phyloP scores from a whole-genome alignment of 1,140 invertebrate genomes.

The Trissolcus basalis region DNA sequence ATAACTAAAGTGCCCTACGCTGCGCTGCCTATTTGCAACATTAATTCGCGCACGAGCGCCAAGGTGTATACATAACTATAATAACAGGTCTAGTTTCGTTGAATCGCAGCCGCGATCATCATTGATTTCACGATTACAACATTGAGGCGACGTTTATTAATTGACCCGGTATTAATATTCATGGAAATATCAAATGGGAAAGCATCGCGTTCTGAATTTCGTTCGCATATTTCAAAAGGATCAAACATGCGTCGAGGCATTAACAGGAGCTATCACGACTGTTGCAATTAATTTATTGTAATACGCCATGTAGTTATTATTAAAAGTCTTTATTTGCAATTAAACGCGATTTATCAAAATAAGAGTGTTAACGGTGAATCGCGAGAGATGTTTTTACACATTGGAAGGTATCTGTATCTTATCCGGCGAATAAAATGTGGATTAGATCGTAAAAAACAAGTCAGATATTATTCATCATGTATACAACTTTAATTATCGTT shows the following conservation, averaged over 20 bases:
- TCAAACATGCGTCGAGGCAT: not conserved
- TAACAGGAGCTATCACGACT: slow-evolving; percentile 13
- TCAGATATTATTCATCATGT: no score
- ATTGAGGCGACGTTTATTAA: slow-evolving; percentile 21
- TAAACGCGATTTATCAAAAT: slow-evolving; percentile 16
- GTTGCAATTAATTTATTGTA: slow-evolving; percentile 24
- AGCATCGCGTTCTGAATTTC: slow-evolving; percentile 4
- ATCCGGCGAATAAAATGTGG: slow-evolving; percentile 6
- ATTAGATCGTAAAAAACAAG: not conserved
- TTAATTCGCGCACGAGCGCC: slow-evolving; percentile 50
- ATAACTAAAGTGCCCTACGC: slow-evolving; percentile 41
- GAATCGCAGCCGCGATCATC: slow-evolving; percentile 23
- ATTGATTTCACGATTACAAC: slow-evolving; percentile 26
- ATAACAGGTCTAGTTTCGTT: slow-evolving; percentile 35
- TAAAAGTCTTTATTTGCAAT: slow-evolving; percentile 27
- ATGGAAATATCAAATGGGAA: slow-evolving; percentile 6
- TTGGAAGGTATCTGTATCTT: not conserved
- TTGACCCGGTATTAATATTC: slow-evolving; percentile 27
- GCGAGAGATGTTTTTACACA: not conserved
- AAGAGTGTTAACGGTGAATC: slow-evolving; percentile 6
- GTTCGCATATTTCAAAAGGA: no score
- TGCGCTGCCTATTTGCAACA: slow-evolving; percentile 38
- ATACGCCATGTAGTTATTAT: not conserved
- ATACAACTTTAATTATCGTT: no score
- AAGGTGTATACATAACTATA: slow-evolving; percentile 22